Evolutionary conservation across 1,140 invertebrate species (phyloP).

Genomic region (Drosophila seguyi): DNA sequence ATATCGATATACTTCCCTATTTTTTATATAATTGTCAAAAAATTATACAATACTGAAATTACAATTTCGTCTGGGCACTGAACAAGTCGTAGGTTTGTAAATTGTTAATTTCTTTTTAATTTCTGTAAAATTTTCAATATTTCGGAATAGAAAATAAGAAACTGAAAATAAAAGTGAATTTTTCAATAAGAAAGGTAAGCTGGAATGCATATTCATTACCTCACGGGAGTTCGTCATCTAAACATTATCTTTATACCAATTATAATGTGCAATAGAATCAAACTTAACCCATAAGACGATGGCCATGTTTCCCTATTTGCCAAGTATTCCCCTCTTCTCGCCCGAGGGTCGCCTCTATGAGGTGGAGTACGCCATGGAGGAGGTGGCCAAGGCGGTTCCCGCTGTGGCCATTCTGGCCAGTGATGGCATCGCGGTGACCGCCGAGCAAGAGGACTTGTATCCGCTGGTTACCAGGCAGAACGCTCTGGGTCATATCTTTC

Average conservation of each 20-base stretch:
- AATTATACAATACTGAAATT: background rate
- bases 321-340: conserved; percentile 96
- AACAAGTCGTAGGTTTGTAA: background rate
- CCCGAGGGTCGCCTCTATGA: conserved; percentile 99
- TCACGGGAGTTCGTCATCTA: no score
- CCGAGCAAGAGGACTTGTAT: conserved; percentile 98
- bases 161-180: background rate
- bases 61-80: background rate
- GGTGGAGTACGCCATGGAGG: conserved; percentile 99
- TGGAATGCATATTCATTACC: no score
- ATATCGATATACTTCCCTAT: background rate
- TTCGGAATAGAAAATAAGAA: background rate
- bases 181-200: background rate
- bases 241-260: background rate
- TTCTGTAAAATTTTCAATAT: background rate
- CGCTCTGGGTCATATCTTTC: background rate
- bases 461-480: conserved; percentile 92
- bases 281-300: no score
- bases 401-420: conserved; percentile 88
- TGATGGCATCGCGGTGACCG: conserved; percentile 98
- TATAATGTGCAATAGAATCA: background rate
- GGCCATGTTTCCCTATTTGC: no score
- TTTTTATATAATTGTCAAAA: background rate
- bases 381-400: conserved; percentile 91
- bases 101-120: background rate